phyloP scores from a whole-genome alignment of 2,888 invertebrate genomes.

The Orthosia gracilis region DNA sequence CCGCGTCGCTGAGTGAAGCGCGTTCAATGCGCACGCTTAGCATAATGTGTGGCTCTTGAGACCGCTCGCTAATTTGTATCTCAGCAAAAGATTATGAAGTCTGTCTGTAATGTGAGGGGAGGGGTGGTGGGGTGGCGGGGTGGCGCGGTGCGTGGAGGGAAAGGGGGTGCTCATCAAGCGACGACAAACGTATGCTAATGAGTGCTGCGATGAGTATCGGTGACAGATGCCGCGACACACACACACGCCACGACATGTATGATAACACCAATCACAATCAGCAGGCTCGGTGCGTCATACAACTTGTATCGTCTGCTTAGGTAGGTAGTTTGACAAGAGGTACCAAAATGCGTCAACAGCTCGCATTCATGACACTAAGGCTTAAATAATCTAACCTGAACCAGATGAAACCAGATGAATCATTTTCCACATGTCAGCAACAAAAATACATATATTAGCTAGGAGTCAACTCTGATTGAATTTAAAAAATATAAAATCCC shows the following conservation, averaged over 20 bases:
- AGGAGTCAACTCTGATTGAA: constrained; percentile 5
- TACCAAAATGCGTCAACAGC: not conserved
- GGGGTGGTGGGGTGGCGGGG: not conserved
- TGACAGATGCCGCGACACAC: constrained; percentile 30
- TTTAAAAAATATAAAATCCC: constrained; percentile 13
- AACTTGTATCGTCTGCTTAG: not conserved
- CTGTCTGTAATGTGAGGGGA: constrained; percentile 23
- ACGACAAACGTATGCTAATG: constrained; percentile 59
- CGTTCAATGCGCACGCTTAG: not conserved
- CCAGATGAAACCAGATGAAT: too few species aligned
- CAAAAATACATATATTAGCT: not conserved
- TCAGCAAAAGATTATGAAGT: constrained; percentile 41
- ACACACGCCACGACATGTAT: too few species aligned
- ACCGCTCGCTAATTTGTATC: constrained; percentile 32
- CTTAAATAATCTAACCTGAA: too few species aligned
- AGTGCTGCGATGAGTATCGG: constrained; percentile 47
- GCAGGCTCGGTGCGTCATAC: not conserved
- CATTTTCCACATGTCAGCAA: not conserved
- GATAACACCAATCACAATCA: constrained; percentile 11
- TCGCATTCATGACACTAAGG: not conserved
- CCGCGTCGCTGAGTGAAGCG: too few species aligned
- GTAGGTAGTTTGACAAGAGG: not conserved
- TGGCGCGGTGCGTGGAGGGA: constrained; percentile 7
- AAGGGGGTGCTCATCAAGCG: constrained; percentile 47
- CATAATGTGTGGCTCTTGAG: constrained; percentile 1